Evolutionary conservation across 2,888 invertebrate species (phyloP).

Genomic region (Petrolisthes manimaculis): DNA sequence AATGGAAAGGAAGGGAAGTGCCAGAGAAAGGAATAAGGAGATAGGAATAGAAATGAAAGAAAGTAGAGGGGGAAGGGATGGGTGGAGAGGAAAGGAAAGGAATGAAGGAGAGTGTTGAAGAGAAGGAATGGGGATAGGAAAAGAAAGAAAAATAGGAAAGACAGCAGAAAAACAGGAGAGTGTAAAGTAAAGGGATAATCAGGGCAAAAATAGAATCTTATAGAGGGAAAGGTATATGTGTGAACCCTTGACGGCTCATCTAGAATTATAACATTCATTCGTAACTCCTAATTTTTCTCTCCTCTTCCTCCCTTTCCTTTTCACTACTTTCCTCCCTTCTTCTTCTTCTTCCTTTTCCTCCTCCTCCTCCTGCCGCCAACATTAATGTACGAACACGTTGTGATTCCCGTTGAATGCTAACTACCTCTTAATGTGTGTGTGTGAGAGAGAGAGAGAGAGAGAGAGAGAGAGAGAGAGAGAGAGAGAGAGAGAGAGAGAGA

Average conservation of each 20-base stretch:
- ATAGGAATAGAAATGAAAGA: neutral
- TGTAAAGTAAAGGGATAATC: neutral
- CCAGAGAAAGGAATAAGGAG: neutral
- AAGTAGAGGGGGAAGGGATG: neutral
- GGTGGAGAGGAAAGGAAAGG: neutral
- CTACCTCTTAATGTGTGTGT: neutral
- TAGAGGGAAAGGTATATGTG: too few species aligned
- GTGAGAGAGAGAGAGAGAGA: slow-evolving; percentile 23
- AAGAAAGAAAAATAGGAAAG: neutral
- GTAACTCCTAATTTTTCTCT: neutral
- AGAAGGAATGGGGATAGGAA: too few species aligned
- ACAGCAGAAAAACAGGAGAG: neutral
- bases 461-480: slow-evolving; percentile 17
- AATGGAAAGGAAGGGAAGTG: neutral
- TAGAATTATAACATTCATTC: too few species aligned
- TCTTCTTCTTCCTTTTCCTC: neutral
- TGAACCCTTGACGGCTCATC: too few species aligned
- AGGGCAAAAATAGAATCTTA: neutral
- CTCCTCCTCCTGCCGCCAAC: neutral
- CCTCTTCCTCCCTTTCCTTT: neutral
- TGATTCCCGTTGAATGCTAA: neutral
- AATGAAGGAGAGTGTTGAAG: neutral
- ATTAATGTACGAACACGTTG: neutral
- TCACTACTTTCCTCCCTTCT: neutral
- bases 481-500: slow-evolving; percentile 20